These are phyloP conservation scores for Pseudomyrmex dendroicus DNA, from an alignment of 1,140 invertebrate genomes.

Conservation along the genomic window DNA sequence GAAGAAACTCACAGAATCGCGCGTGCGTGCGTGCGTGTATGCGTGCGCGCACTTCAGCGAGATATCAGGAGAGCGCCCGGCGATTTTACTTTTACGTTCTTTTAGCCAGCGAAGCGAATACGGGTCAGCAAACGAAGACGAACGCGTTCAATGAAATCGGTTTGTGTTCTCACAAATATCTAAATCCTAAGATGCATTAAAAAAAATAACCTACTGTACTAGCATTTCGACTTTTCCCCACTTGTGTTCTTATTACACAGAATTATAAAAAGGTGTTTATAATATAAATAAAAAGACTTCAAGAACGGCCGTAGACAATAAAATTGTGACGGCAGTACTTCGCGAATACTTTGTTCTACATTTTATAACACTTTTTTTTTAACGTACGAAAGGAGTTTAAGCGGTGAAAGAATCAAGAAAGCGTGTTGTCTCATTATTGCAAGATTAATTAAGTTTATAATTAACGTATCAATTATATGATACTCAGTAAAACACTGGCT, in stretches of 20 bases:
- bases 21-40: too few species aligned
- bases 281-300: too few species aligned
- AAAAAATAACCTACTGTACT: too few species aligned
- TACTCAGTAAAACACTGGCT: conserved; percentile 2
- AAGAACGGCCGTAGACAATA: too few species aligned
- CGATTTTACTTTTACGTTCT: conserved; percentile 41
- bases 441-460: conserved; percentile 18
- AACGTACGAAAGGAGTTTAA: background rate
- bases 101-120: conserved; percentile 49
- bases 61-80: background rate
- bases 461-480: conserved; percentile 29
- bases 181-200: background rate
- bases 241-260: too few species aligned
- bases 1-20: conserved; percentile 16
- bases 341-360: background rate
- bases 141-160: background rate
- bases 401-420: background rate
- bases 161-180: background rate
- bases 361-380: conserved; percentile 3
- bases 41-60: background rate
- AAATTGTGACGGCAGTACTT: background rate
- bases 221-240: too few species aligned
- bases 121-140: conserved; percentile 26
- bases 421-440: conserved; percentile 1
- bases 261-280: too few species aligned